Evolutionary conservation across 64 coral and sea anemone species (phyloP), one percentile per base, ranked within the genome.

Genomic region (Montipora efflorescens): DNA sequence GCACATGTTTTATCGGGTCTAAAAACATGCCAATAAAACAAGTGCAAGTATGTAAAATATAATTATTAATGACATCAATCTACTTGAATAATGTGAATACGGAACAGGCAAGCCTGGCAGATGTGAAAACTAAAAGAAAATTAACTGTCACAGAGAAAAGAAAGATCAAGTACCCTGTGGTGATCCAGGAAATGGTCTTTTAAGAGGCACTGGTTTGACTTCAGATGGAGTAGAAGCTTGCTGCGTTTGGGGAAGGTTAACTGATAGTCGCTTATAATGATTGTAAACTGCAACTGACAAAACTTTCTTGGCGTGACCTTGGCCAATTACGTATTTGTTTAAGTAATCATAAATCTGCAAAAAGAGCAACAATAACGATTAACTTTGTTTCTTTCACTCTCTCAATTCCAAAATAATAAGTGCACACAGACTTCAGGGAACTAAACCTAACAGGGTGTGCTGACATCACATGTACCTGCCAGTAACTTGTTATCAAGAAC

Each of bases 261-360:
- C 96, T 67, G 96, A 98, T 13, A 98, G 87, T 71, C 96, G 71
- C 71, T 98, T 98, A 90, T 98, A 98, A 58, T 98, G 96, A 88
- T 98, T 98, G 21, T 98, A 98, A 16, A 98, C 96, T 57, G 96
- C 96, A 82, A 98, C 96, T 22, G 96, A 95, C 71, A 98, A 82
- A 6, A 98, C 96, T 67, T 98, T 98, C 91, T 98, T 98, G 74
- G 96, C 96, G 90, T 92, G 85, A 76, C 90, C 90, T 95, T 98
- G 96, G 51, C 96, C 93, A 75, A 98, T 98, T 62, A 98, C 96
- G 49, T 98, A 98, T 80, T 87, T 98, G 90, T 98, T 94, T 77
- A 98, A 74, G 81, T 98, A 98, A 78, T 98, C 94, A 88, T 82
- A 98, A 48, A 98, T 98, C 96, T 98, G 76, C 55, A 75, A 84